A percentile compares a stretch with the other conserved stretches of the same genome.
Conservation (phyloP, 2,113 vertebrate genomes). For the Sorex araneus region DNA sequence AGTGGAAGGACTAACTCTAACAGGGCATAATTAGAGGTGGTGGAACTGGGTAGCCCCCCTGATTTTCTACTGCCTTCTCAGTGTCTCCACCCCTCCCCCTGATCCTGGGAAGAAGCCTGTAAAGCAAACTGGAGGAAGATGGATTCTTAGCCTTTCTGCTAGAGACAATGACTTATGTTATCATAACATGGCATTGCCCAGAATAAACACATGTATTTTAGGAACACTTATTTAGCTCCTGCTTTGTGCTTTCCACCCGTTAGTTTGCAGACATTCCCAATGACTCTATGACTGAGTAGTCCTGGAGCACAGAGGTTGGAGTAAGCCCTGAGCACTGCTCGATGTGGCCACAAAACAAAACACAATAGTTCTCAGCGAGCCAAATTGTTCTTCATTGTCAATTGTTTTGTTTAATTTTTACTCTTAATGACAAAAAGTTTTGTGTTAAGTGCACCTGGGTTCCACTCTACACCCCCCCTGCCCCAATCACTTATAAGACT, state of each 20-base stretch:
- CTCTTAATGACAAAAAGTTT: constrained; percentile 29
- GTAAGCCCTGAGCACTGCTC: too few species aligned
- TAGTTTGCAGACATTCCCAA: neutral
- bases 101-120: neutral
- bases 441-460: neutral
- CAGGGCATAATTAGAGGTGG: constrained; percentile 36
- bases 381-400: constrained; percentile 10
- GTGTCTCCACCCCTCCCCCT: constrained; percentile 22
- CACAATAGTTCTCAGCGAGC: neutral
- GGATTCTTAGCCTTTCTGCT: neutral
- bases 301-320: too few species aligned
- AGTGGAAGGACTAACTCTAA: neutral
- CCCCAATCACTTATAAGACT: neutral
- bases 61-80: neutral
- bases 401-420: constrained; percentile 20
- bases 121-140: neutral
- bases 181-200: neutral
- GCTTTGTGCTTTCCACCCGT: neutral
- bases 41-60: neutral
- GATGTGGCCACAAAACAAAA: neutral
- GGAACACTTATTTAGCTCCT: neutral
- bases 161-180: neutral
- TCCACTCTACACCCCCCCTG: neutral
- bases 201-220: neutral
- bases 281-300: neutral